Evolutionary conservation across 2,113 vertebrate genomes (phyloP).

Genomic region (Empidonax alnorum): DNA sequence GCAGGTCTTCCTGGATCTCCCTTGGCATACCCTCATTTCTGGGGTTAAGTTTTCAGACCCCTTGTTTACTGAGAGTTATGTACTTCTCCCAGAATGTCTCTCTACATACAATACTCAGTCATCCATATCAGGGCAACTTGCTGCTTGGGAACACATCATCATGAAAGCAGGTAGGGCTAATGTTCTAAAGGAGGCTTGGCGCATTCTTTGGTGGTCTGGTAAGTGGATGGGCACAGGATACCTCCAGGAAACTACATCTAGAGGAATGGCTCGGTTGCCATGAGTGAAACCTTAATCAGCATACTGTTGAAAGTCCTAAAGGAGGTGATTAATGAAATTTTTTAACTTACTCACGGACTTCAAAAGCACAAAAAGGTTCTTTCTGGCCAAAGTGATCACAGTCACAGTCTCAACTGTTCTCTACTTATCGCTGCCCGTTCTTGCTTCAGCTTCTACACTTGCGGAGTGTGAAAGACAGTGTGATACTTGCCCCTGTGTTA

Average conservation of each 20-base stretch:
- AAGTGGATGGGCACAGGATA: not conserved
- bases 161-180: not conserved
- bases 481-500: not conserved
- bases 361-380: not conserved
- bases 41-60: not conserved
- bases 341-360: not conserved
- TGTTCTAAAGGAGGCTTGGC: not conserved
- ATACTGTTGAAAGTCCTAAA: not conserved
- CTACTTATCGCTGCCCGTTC: not conserved
- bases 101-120: not conserved
- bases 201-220: not conserved
- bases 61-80: not conserved
- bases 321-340: not conserved
- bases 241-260: not conserved
- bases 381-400: not conserved
- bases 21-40: not conserved
- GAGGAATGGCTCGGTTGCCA: not conserved
- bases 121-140: not conserved
- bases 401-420: not conserved
- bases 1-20: not conserved
- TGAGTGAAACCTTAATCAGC: not conserved
- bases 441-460: not conserved
- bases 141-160: not conserved
- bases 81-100: not conserved
- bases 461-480: not conserved